Base-by-base conservation (phyloP, 2,797 vertebrate genomes). In the Anas capensis region DNA sequence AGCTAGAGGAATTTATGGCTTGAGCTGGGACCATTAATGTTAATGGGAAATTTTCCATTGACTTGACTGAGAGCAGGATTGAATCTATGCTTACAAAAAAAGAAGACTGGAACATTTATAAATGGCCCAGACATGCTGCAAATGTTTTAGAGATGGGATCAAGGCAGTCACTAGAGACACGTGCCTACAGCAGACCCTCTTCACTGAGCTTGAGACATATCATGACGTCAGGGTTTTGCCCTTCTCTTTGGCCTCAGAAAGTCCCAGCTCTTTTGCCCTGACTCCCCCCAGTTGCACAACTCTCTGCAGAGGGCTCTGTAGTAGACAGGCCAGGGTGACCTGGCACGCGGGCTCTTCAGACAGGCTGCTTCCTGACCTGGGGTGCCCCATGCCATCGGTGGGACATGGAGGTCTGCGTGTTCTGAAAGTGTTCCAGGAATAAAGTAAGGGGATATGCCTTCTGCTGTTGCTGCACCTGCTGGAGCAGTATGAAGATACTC, bases 1-100 rank as follows among this genome's bases (percentile, higher is more conserved):
- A 97, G 68, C 94, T 92, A 3, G 88, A 96, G 90, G 96, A 96
- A 97, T 96, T 96, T 95, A 96, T 95, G 90, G 64, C 93, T 95
- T 92, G 81, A 96, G 88, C 83, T 4, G 88, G 72, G 83, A 96
- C 92, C 90, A 51, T 94, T 96, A 95, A 92, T 1, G 14, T 94
- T 92, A 96, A 93, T 92, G 88, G 83, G 94, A 92, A 95, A 82
- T 93, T 96, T 96, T 96, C 86, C 34, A 6, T 88, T 56, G 65
- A 90, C 60, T 93, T 0, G 11, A 23, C 75, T 75, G 68, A 86
- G 93, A 88, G 64, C 42, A 75, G 78, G 81, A 85, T 82, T 77
- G 88, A 92, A 85, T 84, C 88, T 84, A 15, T 65, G 46, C 75
- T 96, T 78, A 33, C 86, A 85, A 65, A 96, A 96, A 96, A 94